Conservation (phyloP, 2,888 invertebrate species). For the Agonopterix heracliana region DNA sequence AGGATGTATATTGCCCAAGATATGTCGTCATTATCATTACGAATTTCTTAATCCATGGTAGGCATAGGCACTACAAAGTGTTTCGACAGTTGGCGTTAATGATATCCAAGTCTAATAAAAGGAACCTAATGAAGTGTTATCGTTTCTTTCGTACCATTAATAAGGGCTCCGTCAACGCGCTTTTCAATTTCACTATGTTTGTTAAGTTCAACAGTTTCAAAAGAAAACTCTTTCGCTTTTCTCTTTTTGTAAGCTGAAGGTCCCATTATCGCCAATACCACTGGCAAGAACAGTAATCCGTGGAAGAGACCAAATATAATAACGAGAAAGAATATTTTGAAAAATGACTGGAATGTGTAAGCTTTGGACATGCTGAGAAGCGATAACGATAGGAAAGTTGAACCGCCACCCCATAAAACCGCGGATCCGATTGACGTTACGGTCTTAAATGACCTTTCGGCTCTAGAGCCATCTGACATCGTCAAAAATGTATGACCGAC, state of each 20-base stretch:
- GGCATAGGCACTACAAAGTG: no score
- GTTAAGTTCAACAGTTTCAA: conserved; percentile 54
- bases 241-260: conserved; percentile 70
- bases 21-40: no score
- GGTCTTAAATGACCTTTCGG: conserved; percentile 78
- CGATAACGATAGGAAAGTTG: conserved; percentile 83
- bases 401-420: conserved; percentile 85
- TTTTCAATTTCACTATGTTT: no score
- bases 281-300: conserved; percentile 85
- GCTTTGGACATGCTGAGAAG: conserved; percentile 83
- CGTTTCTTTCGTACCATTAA: no score
- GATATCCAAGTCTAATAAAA: no score
- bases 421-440: conserved; percentile 85
- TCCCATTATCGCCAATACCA: conserved; percentile 83
- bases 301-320: conserved; percentile 87
- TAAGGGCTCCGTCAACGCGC: no score
- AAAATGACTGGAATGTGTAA: conserved; percentile 85
- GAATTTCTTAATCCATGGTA: no score
- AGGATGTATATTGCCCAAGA: no score
- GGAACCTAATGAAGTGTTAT: no score
- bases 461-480: conserved; percentile 63
- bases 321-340: conserved; percentile 85
- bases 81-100: no score
- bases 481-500: conserved; percentile 88
- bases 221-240: conserved; percentile 26